These are phyloP conservation scores for Aplochiton taeniatus DNA, from an alignment of 2,797 vertebrate species.

Conservation along the genomic window DNA sequence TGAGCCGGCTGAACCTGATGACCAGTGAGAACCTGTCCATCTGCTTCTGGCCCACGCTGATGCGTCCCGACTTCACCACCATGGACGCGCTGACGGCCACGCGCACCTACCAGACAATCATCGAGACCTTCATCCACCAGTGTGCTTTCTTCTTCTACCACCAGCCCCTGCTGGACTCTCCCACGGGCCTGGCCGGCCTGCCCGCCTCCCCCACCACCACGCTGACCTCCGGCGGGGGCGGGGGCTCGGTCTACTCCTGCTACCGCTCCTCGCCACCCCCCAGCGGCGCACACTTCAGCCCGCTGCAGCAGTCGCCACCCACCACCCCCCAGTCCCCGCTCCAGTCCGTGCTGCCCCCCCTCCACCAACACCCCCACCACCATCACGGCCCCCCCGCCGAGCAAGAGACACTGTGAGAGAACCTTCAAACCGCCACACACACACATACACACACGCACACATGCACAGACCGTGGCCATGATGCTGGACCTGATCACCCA, in stretches of 20 bases:
- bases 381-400: conserved; percentile 78
- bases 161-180: conserved; percentile 83
- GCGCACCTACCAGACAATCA: conserved; percentile 98
- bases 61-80: conserved; percentile 94
- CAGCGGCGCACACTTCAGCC: conserved; percentile 70
- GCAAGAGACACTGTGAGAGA: conserved; percentile 88
- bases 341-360: conserved; percentile 82
- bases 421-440: background rate
- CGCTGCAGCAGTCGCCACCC: conserved; percentile 85
- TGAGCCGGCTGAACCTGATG: conserved; percentile 91
- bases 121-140: conserved; percentile 95
- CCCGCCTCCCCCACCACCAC: conserved; percentile 79
- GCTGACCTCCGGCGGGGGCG: too few species aligned
- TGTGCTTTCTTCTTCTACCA: conserved; percentile 96
- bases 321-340: conserved; percentile 85
- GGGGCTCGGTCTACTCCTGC: conserved; percentile 72
- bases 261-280: conserved; percentile 76
- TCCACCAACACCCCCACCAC: conserved; percentile 81
- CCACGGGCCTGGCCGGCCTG: conserved; percentile 77
- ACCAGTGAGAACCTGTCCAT: conserved; percentile 97
- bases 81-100: conserved; percentile 97
- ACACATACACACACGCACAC: too few species aligned
- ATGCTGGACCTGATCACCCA: conserved; percentile 64
- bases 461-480: too few species aligned
- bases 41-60: conserved; percentile 97